Conservation (phyloP, 2,797 vertebrate species). For the Acropternis orthonyx region DNA sequence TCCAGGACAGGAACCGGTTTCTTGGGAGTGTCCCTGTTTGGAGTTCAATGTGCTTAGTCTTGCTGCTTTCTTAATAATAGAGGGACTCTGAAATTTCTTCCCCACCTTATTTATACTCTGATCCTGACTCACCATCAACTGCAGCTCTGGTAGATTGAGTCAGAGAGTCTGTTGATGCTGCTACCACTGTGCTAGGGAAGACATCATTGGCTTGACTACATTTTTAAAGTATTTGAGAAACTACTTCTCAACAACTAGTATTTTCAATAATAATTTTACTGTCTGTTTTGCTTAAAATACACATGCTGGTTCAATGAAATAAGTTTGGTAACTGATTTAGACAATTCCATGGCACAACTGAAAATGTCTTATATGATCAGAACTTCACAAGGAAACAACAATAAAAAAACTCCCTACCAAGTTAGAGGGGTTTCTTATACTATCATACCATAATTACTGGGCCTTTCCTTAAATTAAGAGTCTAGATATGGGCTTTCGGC, state of each 20-base stretch:
- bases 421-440: not conserved
- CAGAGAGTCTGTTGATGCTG: not conserved
- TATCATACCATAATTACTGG: not conserved
- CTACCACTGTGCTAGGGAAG: not conserved
- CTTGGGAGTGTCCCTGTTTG: not conserved
- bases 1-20: not conserved
- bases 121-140: not conserved
- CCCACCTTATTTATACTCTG: not conserved
- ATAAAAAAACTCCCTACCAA: not conserved
- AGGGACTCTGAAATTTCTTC: not conserved
- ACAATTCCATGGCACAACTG: not conserved
- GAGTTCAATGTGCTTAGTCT: not conserved
- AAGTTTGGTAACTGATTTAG: not conserved
- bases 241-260: not conserved
- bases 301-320: not conserved
- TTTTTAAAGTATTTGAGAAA: not conserved
- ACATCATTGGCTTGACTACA: not conserved
- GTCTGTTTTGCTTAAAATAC: not conserved
- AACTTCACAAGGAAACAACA: not conserved
- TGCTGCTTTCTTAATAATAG: not conserved
- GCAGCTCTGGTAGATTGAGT: not conserved
- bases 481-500: rapidly evolving
- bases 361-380: not conserved
- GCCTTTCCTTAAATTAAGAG: not conserved
- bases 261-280: not conserved